phyloP scores from a whole-genome alignment of 1,140 invertebrate species.

The Sinonovacula constricta region DNA sequence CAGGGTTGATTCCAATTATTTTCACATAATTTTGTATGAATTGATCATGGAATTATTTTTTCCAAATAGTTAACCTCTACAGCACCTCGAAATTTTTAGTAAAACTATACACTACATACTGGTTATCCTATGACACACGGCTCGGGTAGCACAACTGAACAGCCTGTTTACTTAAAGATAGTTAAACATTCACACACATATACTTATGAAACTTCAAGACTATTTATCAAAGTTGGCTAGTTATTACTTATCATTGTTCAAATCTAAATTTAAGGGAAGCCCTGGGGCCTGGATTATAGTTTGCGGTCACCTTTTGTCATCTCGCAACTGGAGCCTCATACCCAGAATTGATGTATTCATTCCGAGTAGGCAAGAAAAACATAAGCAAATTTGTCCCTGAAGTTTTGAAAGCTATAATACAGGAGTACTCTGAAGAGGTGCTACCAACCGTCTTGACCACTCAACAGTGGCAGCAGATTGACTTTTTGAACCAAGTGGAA shows the following conservation, averaged over 20 bases:
- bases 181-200: no score
- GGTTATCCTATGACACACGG: no score
- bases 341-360: conserved; percentile 30
- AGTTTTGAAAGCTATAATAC: conserved; percentile 51
- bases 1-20: conserved; percentile 6
- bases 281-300: conserved; percentile 87
- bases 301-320: conserved; percentile 49
- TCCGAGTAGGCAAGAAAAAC: no score
- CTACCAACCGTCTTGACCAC: not conserved
- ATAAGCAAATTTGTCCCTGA: conserved; percentile 38
- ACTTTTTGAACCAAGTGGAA: conserved; percentile 28
- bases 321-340: no score
- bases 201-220: conserved; percentile 18
- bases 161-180: no score
- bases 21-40: conserved; percentile 22
- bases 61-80: conserved; percentile 22
- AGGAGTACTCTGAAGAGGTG: no score
- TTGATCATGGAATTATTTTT: conserved; percentile 19
- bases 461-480: conserved; percentile 23
- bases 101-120: no score
- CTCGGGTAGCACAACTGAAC: no score
- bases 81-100: conserved; percentile 13
- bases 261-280: conserved; percentile 78
- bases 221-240: conserved; percentile 8
- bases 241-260: no score